A percentile compares a stretch with the other conserved stretches of the same genome.
phyloP scores from a whole-genome alignment of 2,888 invertebrate species.

The Hoplodrina ambigua region DNA sequence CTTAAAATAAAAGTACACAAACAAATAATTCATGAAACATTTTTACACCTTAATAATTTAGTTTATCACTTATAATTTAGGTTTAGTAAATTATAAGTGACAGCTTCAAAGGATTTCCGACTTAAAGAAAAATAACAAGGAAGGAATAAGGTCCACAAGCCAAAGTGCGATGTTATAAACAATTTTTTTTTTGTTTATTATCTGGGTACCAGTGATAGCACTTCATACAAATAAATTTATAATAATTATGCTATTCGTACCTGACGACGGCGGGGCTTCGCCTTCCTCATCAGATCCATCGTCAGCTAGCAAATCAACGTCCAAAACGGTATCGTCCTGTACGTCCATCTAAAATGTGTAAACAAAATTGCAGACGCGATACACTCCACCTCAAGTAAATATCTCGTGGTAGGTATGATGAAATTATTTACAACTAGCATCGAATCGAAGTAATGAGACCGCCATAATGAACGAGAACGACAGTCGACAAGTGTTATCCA shows the following conservation, averaged over 20 bases:
- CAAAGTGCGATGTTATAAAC: neutral
- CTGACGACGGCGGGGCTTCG: conserved; percentile 91
- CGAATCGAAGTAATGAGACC: conserved; percentile 79
- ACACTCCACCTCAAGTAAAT: conserved; percentile 37
- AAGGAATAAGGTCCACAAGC: conserved; percentile 11
- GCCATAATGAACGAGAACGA: conserved; percentile 87
- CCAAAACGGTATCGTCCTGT: conserved; percentile 88
- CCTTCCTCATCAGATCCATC: conserved; percentile 94
- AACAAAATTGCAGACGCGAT: conserved; percentile 37
- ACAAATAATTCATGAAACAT: neutral
- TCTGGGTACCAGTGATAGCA: neutral
- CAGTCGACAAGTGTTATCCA: conserved; percentile 75
- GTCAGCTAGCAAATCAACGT: conserved; percentile 94
- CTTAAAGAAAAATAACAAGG: conserved; percentile 13
- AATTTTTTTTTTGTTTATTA: conserved; percentile 8
- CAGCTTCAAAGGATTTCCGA: neutral
- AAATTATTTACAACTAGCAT: conserved; percentile 76
- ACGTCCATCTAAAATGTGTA: conserved; percentile 86
- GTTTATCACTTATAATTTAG: neutral
- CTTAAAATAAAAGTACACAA: too few species aligned
- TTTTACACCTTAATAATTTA: neutral
- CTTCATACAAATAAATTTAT: neutral
- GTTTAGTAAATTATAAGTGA: neutral
- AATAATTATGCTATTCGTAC: conserved; percentile 78
- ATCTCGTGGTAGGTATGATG: conserved; percentile 66